These are phyloP conservation scores for Hetaerina americana DNA, from an alignment of 1,140 invertebrate genomes.

Conservation along the genomic window DNA sequence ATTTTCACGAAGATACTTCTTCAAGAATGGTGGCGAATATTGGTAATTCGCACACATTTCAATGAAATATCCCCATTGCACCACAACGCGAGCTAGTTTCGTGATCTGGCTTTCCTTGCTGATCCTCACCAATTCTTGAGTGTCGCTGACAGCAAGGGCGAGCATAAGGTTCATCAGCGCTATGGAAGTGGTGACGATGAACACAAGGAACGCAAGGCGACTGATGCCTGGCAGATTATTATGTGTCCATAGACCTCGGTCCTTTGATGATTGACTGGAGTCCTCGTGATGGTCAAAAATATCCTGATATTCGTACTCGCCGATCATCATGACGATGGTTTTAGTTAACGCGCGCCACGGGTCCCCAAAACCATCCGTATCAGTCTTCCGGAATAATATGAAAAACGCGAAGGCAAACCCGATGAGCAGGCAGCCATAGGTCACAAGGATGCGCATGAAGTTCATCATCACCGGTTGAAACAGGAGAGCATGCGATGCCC, in stretches of 20 bases:
- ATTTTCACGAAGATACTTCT: not conserved
- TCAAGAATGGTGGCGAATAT: not conserved
- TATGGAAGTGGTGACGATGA: constrained; percentile 28
- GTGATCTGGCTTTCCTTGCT: not conserved
- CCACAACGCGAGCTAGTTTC: not conserved
- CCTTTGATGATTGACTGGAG: not conserved
- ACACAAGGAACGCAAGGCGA: constrained; percentile 22
- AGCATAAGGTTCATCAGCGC: constrained; percentile 34
- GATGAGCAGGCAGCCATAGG: constrained; percentile 37
- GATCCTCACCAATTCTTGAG: constrained; percentile 9
- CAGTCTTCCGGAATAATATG: constrained; percentile 31
- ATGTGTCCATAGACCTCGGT: not conserved
- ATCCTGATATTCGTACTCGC: constrained; percentile 37
- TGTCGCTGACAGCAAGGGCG: constrained; percentile 32
- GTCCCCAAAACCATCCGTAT: constrained; percentile 25
- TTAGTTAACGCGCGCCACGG: constrained; percentile 33
- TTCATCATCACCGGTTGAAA: constrained; percentile 35
- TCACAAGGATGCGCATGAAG: constrained; percentile 28
- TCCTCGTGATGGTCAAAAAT: constrained; percentile 22
- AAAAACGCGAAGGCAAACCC: constrained; percentile 41
- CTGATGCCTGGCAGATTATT: constrained; percentile 12
- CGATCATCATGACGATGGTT: constrained; percentile 44
- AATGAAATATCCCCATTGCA: not conserved
- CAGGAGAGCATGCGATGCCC: constrained; percentile 37
- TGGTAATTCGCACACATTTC: not conserved